Percentiles rank a stretch among this genome's conserved stretches.
These are phyloP conservation scores for Porites rus DNA, from an alignment of 92 coral and sea anemone species.

Conservation along the genomic window DNA sequence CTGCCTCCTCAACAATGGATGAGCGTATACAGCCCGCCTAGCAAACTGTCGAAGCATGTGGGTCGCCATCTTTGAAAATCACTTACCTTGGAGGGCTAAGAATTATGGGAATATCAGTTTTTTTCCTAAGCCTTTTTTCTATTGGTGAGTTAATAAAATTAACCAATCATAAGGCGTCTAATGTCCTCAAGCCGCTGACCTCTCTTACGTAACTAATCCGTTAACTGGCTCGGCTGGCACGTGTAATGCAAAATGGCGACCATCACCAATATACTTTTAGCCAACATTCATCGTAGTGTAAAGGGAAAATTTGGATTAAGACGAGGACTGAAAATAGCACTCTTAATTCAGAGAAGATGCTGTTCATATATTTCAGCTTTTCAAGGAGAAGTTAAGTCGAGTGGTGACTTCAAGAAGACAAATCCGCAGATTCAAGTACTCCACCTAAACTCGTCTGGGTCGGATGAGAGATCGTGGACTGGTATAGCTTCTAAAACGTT, in stretches of 20 bases:
- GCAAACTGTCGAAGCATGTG: slow-evolving; percentile 89
- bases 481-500: slow-evolving; percentile 87
- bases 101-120: slow-evolving; percentile 56
- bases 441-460: slow-evolving; percentile 95
- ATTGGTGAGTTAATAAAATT: slow-evolving; percentile 17
- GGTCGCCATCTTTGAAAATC: slow-evolving; percentile 83
- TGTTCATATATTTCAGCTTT: slow-evolving; percentile 83
- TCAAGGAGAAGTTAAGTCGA: slow-evolving; percentile 87
- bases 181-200: slow-evolving; percentile 33
- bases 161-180: slow-evolving; percentile 52
- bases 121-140: slow-evolving; percentile 14
- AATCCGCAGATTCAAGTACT: slow-evolving; percentile 74
- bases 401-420: slow-evolving; percentile 66
- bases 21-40: slow-evolving; percentile 58
- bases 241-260: slow-evolving; percentile 46
- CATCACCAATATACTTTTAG: not conserved
- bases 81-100: not conserved
- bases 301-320: not conserved
- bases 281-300: not conserved
- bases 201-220: slow-evolving; percentile 1
- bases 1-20: slow-evolving; percentile 73
- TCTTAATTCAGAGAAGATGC: slow-evolving; percentile 3
- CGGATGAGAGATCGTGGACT: slow-evolving; percentile 89
- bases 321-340: not conserved
- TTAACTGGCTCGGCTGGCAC: not conserved